Percentiles rank a stretch among this genome's conserved stretches.
phyloP scores from a whole-genome alignment of 2,113 vertebrate genomes.

The Callionymus lyra region DNA sequence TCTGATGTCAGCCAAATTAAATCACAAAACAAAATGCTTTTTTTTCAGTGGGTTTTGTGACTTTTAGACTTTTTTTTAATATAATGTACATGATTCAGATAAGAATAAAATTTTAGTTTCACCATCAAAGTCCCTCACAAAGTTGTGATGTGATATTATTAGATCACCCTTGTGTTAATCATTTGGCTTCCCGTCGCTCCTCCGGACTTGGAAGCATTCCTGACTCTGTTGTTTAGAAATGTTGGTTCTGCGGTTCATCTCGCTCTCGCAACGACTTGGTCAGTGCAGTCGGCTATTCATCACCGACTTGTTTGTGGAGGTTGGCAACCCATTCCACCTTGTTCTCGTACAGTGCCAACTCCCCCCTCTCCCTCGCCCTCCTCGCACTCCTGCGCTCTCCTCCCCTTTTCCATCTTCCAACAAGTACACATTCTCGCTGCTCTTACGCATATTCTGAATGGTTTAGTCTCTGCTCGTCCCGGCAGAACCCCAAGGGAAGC shows the following conservation, averaged over 20 bases:
- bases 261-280: constrained; percentile 1
- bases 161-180: constrained; percentile 10
- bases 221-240: constrained; percentile 13
- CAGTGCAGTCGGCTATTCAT: constrained; percentile 15
- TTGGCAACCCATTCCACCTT: constrained; percentile 33
- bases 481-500: constrained; percentile 63
- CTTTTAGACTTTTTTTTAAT: too few relatives aligned
- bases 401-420: constrained; percentile 48
- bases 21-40: too few relatives aligned
- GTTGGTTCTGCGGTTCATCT: constrained; percentile 15
- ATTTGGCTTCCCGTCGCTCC: not conserved
- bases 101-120: constrained; percentile 11
- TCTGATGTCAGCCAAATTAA: too few relatives aligned
- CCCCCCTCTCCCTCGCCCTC: constrained; percentile 1
- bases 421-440: constrained; percentile 39
- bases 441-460: constrained; percentile 62
- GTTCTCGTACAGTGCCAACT: constrained; percentile 36
- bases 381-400: constrained; percentile 24
- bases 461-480: constrained; percentile 65
- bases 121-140: constrained; percentile 3
- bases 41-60: too few relatives aligned
- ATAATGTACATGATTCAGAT: too few relatives aligned
- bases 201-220: constrained; percentile 33
- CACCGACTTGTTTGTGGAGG: constrained; percentile 17
- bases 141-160: constrained; percentile 7